Percentiles rank a stretch among this genome's conserved stretches.
Evolutionary conservation across 2,888 invertebrate genomes (phyloP).

Genomic region (Neelides folsomi): DNA sequence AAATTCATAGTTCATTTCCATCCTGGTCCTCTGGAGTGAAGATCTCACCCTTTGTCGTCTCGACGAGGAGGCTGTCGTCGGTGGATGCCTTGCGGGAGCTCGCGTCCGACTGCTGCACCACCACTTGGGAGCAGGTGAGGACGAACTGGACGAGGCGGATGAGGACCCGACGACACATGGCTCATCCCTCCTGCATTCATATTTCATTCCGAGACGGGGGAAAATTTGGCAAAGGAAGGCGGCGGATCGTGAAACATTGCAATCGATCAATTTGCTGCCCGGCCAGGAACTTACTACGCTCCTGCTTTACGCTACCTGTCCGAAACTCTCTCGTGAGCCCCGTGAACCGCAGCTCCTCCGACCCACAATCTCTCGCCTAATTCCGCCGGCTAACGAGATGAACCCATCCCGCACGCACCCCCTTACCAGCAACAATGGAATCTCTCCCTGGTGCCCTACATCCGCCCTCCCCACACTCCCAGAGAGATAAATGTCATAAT

Average conservation of each 20-base stretch:
- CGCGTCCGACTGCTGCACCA: slow-evolving; percentile 27
- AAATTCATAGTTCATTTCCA: background rate
- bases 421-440: background rate
- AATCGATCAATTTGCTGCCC: slow-evolving; percentile 32
- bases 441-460: no score
- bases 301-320: slow-evolving; percentile 5
- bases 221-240: slow-evolving; percentile 21
- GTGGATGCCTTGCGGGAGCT: slow-evolving; percentile 36
- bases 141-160: slow-evolving; percentile 34
- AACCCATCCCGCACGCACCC: background rate
- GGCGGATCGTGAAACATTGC: slow-evolving; percentile 32
- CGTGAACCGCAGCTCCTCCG: slow-evolving; percentile 1
- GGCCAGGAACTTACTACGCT: slow-evolving; percentile 8
- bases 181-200: slow-evolving; percentile 25
- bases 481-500: no score
- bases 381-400: no score
- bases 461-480: no score
- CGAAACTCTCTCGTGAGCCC: background rate
- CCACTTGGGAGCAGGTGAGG: slow-evolving; percentile 33
- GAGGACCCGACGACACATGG: slow-evolving; percentile 34
- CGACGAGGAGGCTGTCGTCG: slow-evolving; percentile 58
- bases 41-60: slow-evolving; percentile 54
- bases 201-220: slow-evolving; percentile 5
- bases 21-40: background rate
- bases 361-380: no score